Evolutionary conservation across 2,797 vertebrate species (phyloP).

Genomic region (Poecilia picta): DNA sequence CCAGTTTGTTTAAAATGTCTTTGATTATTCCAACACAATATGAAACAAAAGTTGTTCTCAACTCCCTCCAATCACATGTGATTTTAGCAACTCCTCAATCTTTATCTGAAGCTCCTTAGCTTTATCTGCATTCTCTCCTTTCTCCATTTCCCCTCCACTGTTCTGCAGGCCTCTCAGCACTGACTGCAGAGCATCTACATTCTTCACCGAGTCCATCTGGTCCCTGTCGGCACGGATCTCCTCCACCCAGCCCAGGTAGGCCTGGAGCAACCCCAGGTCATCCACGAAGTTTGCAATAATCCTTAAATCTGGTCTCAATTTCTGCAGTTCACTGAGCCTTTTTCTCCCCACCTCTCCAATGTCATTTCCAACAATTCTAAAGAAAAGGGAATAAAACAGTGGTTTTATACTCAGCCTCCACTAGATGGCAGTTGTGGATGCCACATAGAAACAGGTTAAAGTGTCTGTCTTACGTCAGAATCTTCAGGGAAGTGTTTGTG

Average conservation of each 20-base stretch:
- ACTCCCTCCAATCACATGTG: conserved; percentile 21
- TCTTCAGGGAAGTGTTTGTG: conserved; percentile 71
- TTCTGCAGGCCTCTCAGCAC: conserved; percentile 67
- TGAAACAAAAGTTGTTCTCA: not conserved
- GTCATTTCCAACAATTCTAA: conserved; percentile 76
- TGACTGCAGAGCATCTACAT: conserved; percentile 69
- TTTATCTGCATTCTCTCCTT: conserved; percentile 51
- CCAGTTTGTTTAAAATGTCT: not conserved
- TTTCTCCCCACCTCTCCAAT: conserved; percentile 63
- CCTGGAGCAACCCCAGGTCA: conserved; percentile 72
- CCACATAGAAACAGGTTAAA: not conserved
- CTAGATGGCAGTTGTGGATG: conserved; percentile 37
- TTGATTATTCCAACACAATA: not conserved
- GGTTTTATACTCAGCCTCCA: not conserved
- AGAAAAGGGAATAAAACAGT: not conserved
- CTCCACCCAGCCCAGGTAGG: conserved; percentile 78
- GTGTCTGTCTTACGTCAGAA: conserved; percentile 65
- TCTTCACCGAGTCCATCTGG: conserved; percentile 78
- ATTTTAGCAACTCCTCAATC: conserved; percentile 57
- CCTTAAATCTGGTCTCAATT: conserved; percentile 50
- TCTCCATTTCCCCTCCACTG: conserved; percentile 35
- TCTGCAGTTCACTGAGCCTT: conserved; percentile 59
- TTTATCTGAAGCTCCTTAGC: conserved; percentile 62
- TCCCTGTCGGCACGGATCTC: conserved; percentile 72
- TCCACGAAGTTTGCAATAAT: conserved; percentile 75